Evolutionary conservation across 2,888 invertebrate species (phyloP).

Genomic region (Ornithoptera priamus): DNA sequence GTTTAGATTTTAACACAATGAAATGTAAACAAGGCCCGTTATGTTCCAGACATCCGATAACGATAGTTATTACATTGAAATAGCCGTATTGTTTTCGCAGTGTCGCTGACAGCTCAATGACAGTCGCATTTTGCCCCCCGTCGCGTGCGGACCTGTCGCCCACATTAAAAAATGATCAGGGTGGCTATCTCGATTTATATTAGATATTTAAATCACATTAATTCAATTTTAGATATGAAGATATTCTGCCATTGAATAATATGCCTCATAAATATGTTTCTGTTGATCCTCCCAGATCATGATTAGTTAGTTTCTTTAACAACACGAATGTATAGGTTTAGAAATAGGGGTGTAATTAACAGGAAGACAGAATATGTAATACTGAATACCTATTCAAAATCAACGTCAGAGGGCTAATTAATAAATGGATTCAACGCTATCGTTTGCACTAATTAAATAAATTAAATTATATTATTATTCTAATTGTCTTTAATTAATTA

Average conservation of each 20-base stretch:
- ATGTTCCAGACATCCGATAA: slow-evolving; percentile 67
- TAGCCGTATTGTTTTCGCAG: slow-evolving; percentile 64
- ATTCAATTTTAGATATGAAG: background rate
- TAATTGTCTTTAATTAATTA: too few species aligned
- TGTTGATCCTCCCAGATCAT: too few species aligned
- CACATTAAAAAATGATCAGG: slow-evolving; percentile 46
- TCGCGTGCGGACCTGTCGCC: slow-evolving; percentile 63
- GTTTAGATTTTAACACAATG: slow-evolving; percentile 40
- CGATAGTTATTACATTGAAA: slow-evolving; percentile 68
- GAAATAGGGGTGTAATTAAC: too few species aligned
- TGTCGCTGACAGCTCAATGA: slow-evolving; percentile 59
- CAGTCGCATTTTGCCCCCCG: slow-evolving; percentile 58
- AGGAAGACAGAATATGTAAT: too few species aligned
- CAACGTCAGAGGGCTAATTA: too few species aligned
- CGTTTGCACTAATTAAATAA: too few species aligned
- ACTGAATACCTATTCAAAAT: too few species aligned
- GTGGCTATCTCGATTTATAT: slow-evolving; percentile 22
- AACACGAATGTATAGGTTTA: too few species aligned
- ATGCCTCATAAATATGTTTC: too few species aligned
- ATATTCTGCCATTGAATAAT: background rate
- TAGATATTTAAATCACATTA: background rate
- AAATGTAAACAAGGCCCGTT: slow-evolving; percentile 50
- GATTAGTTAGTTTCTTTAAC: too few species aligned
- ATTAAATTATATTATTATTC: too few species aligned
- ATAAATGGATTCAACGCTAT: too few species aligned